Evolutionary conservation across 2,113 vertebrate genomes (phyloP).

Genomic region (Lepidothrix coronata): DNA sequence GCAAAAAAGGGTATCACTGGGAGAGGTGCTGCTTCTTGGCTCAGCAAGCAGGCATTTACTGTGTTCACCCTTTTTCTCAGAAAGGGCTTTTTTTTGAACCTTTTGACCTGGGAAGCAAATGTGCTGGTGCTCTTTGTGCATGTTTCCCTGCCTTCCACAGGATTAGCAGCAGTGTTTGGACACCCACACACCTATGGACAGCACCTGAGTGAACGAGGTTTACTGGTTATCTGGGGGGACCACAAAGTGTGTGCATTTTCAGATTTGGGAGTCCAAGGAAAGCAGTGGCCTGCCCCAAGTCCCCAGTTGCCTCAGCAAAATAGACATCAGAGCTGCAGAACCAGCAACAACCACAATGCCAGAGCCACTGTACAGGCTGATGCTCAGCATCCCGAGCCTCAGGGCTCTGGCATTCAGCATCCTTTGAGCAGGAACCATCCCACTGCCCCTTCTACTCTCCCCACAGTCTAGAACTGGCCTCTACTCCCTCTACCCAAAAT

Average conservation of each 20-base stretch:
- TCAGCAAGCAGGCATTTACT: not conserved
- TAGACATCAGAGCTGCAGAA: not conserved
- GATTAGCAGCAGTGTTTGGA: not conserved
- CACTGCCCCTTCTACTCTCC: not conserved
- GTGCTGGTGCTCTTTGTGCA: not conserved
- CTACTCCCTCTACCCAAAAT: not conserved
- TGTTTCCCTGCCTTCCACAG: not conserved
- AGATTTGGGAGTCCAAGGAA: not conserved
- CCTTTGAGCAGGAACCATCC: not conserved
- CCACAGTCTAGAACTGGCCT: not conserved
- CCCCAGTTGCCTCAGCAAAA: not conserved
- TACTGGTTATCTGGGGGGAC: not conserved
- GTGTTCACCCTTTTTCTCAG: not conserved
- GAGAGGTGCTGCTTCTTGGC: not conserved
- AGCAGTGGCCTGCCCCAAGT: not conserved
- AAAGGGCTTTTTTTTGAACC: not conserved
- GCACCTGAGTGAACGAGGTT: fast-evolving
- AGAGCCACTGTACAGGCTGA: not conserved
- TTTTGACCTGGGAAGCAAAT: not conserved
- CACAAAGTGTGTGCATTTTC: not conserved
- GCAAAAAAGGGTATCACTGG: not conserved
- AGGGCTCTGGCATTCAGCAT: not conserved
- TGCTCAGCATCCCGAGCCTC: not conserved
- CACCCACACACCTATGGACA: not conserved
- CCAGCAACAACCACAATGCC: not conserved